Conservation (phyloP, 2,797 vertebrate genomes). For the Pseudochromis fuscus region DNA sequence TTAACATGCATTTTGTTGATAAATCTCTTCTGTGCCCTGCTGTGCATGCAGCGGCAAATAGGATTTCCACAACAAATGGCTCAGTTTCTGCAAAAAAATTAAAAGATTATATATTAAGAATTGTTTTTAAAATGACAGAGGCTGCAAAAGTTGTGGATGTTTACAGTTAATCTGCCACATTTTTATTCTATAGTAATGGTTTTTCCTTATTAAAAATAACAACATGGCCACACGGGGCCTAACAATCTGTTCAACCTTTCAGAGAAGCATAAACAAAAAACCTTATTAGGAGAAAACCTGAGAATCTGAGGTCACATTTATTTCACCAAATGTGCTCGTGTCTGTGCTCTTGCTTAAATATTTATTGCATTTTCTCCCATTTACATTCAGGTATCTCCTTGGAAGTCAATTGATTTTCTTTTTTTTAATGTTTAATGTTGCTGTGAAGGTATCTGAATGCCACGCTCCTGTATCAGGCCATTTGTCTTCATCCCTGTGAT, state of each 20-base stretch:
- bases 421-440: neutral
- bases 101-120: no score
- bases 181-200: neutral
- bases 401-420: neutral
- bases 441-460: neutral
- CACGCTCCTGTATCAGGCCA: neutral
- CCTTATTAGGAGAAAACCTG: no score
- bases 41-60: neutral
- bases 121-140: neutral
- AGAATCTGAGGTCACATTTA: neutral
- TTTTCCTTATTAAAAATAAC: neutral
- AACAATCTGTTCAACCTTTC: neutral
- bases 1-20: neutral
- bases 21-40: neutral
- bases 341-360: neutral
- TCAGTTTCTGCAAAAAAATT: no score
- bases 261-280: neutral
- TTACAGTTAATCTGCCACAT: neutral
- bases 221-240: neutral
- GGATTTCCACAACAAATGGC: no score
- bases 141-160: neutral
- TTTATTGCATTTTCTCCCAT: neutral
- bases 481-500: constrained; percentile 5
- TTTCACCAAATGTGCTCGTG: neutral
- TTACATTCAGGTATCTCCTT: neutral